Evolutionary conservation across 1,140 invertebrate species (phyloP), one percentile per base, ranked within the genome.

Genomic region (Diorhabda carinulata): DNA sequence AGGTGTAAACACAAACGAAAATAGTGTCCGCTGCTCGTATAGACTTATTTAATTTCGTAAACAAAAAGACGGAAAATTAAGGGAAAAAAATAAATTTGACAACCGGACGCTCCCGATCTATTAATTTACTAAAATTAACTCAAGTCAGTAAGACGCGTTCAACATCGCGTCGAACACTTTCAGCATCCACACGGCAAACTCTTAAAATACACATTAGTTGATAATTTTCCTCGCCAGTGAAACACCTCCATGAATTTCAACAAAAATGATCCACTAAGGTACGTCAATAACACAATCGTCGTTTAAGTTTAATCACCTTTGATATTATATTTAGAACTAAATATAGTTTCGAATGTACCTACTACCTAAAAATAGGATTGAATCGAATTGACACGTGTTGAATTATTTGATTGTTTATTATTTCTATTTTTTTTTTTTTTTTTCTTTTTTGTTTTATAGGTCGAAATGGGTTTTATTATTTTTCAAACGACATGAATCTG

Each of bases 31-130:
- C 47, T 52, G 6, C 47, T 52, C 47, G n/a, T 52, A 52, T n/a
- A 52, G 6, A 52, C n/a, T 52, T 52, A n/a, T 52, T 60, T 42
- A 7, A 65, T 72, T 73, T 72, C 47, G 70, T 71, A 75, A 70
- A 75, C 70, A 75, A 61, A 72, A 72, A 71, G 68, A 71, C 67
- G 9, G 68, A 67, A 67, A 63, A 74, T 72, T 64, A 8, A 52
- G n/a, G n/a, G 47, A 52, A 52, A 52, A 52, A 52, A 52, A 52
- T n/a, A 6, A 70, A 75, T 74, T 75, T 73, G 74, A 72, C 72
- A 72, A 72, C 72, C 75, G 75, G 75, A 77, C 75, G 70, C 63
- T 70, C 70, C 72, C 74, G 75, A 77, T 74, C 72, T 68, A 71
- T 68, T 45, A 61, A 63, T 61, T 66, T 70, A 72, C 75, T 77